phyloP scores from a whole-genome alignment of 2,888 invertebrate genomes.

The Drosophila limbata region DNA sequence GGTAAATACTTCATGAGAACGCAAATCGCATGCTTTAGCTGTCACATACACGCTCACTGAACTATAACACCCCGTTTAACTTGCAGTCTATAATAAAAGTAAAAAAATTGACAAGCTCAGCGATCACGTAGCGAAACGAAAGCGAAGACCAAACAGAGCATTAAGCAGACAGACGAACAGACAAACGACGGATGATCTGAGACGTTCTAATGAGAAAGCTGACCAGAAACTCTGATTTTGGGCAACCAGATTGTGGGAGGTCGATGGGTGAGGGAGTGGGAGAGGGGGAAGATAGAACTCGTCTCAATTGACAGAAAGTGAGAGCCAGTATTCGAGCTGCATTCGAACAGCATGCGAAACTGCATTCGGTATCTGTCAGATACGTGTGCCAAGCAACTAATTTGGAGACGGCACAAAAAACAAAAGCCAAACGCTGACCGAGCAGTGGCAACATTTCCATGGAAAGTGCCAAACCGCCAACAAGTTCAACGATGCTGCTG shows the following conservation, averaged over 20 bases:
- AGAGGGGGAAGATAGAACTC: background rate
- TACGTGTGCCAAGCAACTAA: conserved; percentile 63
- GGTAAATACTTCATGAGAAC: background rate
- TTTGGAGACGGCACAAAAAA: conserved; percentile 34
- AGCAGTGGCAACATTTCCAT: conserved; percentile 71
- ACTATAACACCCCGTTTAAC: background rate
- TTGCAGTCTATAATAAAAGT: conserved; percentile 8
- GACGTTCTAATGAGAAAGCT: conserved; percentile 73
- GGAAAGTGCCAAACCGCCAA: conserved; percentile 64
- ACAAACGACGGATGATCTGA: conserved; percentile 27
- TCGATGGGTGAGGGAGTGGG: background rate
- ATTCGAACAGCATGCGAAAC: conserved; percentile 29
- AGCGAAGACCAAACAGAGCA: conserved; percentile 52
- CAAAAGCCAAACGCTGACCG: conserved; percentile 71
- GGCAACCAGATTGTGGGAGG: conserved; percentile 7
- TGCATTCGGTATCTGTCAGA: conserved; percentile 57
- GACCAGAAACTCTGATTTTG: conserved; percentile 54
- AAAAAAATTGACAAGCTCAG: conserved; percentile 29
- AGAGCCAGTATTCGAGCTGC: conserved; percentile 48
- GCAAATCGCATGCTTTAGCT: background rate
- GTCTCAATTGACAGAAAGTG: conserved; percentile 69
- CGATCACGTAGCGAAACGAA: conserved; percentile 69
- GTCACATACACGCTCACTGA: background rate
- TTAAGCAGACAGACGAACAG: conserved; percentile 23
- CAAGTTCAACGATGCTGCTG: conserved; percentile 48